Percentiles rank a stretch among this genome's conserved stretches.
Evolutionary conservation across 2,113 vertebrate genomes (phyloP).

Genomic region (Stomatorhinus ivindoensis): DNA sequence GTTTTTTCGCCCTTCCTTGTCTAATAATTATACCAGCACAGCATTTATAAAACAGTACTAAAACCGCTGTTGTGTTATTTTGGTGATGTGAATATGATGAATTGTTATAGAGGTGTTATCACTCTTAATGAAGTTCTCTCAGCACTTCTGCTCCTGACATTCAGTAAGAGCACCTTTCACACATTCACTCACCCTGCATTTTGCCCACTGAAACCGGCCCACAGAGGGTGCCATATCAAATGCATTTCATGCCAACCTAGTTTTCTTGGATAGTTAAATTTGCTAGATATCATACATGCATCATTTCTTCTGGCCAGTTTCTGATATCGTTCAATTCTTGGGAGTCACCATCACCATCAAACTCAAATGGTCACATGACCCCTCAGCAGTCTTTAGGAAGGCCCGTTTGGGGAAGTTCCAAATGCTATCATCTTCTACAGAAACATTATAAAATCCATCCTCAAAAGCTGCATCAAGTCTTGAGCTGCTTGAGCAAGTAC

Average conservation of each 20-base stretch:
- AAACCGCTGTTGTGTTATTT: neutral
- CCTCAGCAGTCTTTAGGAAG: neutral
- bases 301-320: neutral
- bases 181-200: neutral
- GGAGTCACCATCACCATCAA: neutral
- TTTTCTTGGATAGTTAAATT: neutral
- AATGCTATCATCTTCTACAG: neutral
- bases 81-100: neutral
- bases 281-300: neutral
- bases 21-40: neutral
- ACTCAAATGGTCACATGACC: neutral
- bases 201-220: neutral
- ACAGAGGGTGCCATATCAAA: neutral
- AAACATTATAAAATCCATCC: neutral
- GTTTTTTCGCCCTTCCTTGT: neutral
- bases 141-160: neutral
- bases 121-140: neutral
- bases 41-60: neutral
- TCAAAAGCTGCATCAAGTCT: neutral
- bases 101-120: neutral
- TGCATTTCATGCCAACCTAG: neutral
- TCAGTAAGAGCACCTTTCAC: neutral
- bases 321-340: neutral
- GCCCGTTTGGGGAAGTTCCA: neutral
- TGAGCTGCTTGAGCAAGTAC: neutral